These are phyloP conservation scores for Anas capensis DNA, from an alignment of 2,797 vertebrate genomes.

Conservation along the genomic window DNA sequence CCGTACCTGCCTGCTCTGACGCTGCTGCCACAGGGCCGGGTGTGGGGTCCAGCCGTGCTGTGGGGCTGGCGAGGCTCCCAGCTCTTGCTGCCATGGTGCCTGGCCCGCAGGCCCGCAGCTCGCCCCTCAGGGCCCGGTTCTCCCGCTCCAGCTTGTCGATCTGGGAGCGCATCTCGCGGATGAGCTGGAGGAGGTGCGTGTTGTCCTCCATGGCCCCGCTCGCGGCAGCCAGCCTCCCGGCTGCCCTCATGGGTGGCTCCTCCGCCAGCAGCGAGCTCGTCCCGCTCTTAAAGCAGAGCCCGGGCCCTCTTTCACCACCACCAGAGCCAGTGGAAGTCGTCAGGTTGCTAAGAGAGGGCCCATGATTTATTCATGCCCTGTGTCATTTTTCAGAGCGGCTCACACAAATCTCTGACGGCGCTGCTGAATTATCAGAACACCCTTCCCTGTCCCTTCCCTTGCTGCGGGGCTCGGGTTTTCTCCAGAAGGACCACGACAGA, in stretches of 20 bases:
- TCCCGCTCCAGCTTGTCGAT: constrained; percentile 89
- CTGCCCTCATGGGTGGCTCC: background rate
- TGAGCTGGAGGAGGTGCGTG: constrained; percentile 82
- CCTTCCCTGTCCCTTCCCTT: background rate
- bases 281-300: constrained; percentile 39
- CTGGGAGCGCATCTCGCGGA: constrained; percentile 88
- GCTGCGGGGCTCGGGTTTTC: accelerated
- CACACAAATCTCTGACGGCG: constrained; percentile 42
- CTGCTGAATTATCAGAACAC: accelerated
- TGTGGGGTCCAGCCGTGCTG: background rate
- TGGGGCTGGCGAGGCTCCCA: accelerated
- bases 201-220: constrained; percentile 84
- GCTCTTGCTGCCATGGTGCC: background rate
- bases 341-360: constrained; percentile 27
- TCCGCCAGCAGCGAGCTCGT: accelerated
- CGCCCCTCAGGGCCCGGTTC: constrained; percentile 84
- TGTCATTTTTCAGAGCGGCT: constrained; percentile 71
- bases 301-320: constrained; percentile 39
- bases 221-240: accelerated
- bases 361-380: constrained; percentile 81
- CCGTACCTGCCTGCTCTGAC: constrained; percentile 82
- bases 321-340: background rate
- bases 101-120: constrained; percentile 57
- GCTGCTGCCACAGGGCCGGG: constrained; percentile 70
- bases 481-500: background rate